Evolutionary conservation across 2,797 vertebrate species (phyloP), one percentile per base, ranked within the genome.

Genomic region (Ptychobarbus kaznakovi): DNA sequence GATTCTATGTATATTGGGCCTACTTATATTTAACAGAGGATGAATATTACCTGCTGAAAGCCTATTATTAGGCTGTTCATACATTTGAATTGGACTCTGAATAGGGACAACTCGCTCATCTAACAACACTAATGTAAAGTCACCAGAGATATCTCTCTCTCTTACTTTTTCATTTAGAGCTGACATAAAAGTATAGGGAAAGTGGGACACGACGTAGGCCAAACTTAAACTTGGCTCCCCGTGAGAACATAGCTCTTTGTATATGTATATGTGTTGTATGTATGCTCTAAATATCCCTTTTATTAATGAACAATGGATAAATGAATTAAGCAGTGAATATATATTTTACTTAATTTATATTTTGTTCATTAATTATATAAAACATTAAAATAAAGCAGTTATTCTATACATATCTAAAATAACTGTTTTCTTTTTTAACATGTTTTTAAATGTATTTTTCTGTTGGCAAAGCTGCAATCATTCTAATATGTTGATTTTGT

Each of bases 11-110:
- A 70, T 35, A 85, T 79, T 49, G 75, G 66, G 83, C 66, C 75
- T 79, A 79, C 40, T 85, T 79, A 44, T 80, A 51, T 85, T 66
- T 72, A 72, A 70, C 66, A 63, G 66, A 79, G 51, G 66, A 85
- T 79, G 76, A 72, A 85, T 79, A 79, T 72, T 79, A 79, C 76
- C 83, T 61, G 65, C 83, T 85, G 76, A 85, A 85, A 70, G 66
- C 75, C 66, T 85, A 85, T 85, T 85, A 85, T 80, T 79, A 85
- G 75, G 13, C 15, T 70, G 51, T 42, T 80, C 66, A 72, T 80
- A 46, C 25, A 28, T 84, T 78, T 72, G 12, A 80, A 80, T 79
- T 46, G 44, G 49, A 22, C 56, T 79, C 28, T 32, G 79, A 72
- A 84, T 63, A 70, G 51, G 75, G 75, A 79, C 25, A 72, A 61